Base-by-base conservation (phyloP, 2,888 invertebrate species). In the Eurytoma californica region DNA sequence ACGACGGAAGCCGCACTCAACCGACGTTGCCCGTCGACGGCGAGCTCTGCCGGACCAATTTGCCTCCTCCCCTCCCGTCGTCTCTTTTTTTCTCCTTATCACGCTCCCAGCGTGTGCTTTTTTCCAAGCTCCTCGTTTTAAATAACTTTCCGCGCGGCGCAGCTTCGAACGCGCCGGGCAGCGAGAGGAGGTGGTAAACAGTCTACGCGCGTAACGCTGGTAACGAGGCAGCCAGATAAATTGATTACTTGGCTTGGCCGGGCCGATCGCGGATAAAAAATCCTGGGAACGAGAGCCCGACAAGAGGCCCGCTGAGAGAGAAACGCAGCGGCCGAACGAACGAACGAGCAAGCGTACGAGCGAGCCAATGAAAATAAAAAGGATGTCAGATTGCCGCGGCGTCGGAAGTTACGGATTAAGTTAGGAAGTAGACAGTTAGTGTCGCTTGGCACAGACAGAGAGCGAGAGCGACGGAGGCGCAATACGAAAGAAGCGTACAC, bases 401-500 rank as follows among this genome's bases (percentile, higher is more conserved):
- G 88, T 90, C 89, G 90, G 90, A 90, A 90, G 90, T 87, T 89
- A 88, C 90, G 89, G 90, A 90, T 90, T 90, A 90, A 90, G 90
- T 90, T 90, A 90, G 90, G 90, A 90, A 90, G 90, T 89, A 86
- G 90, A 89, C 90, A 87, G 90, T 90, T 90, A 90, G 89, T 85
- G 87, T 87, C 85, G 86, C 85, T 85, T 83, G 80, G 78, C 77
- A 82, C 83, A 83, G 84, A 82, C 77, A 82, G 79, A 81, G 84
- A 85, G 84, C 83, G 84, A 84, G 82, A 82, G 81, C 84, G 82
- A 82, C 75, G 77, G 67, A 67, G 55, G 16, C 66, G 69, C 51
- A 83, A 84, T 83, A 82, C 81, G 77, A 77, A 57, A 67, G 70
- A 60, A 57, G 49, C 39, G 39, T 9, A 49, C 61, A 51, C 20